Evolutionary conservation across 2,113 vertebrate species (phyloP).

Genomic region (Aplodontia rufa): DNA sequence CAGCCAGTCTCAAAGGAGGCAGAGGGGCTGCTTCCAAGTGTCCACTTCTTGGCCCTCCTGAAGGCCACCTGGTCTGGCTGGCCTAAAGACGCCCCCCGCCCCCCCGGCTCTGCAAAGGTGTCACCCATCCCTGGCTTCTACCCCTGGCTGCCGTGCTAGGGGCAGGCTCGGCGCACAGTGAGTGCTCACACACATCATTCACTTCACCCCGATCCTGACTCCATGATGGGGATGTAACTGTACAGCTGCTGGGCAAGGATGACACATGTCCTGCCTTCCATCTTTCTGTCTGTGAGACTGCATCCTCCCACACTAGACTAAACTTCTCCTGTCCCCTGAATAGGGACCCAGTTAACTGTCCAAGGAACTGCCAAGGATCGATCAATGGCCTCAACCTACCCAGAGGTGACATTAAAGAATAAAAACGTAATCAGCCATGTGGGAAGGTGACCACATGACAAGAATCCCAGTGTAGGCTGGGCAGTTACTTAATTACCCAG

Average conservation of each 20-base stretch:
- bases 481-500: background rate
- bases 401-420: background rate
- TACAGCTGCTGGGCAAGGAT: background rate
- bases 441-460: background rate
- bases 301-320: background rate
- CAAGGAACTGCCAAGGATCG: background rate
- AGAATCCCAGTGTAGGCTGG: too few relatives aligned
- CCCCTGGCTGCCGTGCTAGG: background rate
- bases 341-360: background rate
- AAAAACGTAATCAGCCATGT: rapidly evolving
- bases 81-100: background rate
- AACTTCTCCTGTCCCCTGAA: background rate
- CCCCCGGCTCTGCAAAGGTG: background rate
- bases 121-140: background rate
- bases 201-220: background rate
- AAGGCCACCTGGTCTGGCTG: background rate
- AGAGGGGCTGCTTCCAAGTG: background rate
- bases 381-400: background rate
- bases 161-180: too few relatives aligned
- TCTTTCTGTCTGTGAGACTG: background rate
- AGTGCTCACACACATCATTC: too few relatives aligned
- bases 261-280: background rate
- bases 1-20: background rate
- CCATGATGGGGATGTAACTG: background rate
- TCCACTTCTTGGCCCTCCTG: background rate